Evolutionary conservation across 2,888 invertebrate species (phyloP), one percentile per base, ranked within the genome.

Genomic region (Seira ritae): DNA sequence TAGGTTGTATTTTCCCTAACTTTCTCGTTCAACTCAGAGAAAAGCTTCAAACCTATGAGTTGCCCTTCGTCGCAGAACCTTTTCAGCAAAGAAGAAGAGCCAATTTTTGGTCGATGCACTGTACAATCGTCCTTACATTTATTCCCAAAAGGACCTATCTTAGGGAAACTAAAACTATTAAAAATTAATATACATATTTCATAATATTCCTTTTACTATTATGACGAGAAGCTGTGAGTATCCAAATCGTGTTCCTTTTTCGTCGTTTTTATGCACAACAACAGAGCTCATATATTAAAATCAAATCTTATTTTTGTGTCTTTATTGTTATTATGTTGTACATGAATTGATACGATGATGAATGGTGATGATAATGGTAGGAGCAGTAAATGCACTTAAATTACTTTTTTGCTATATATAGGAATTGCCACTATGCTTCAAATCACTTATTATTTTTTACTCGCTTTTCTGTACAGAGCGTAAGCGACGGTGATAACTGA

Each of bases 321-420:
- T 15, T 55, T 55, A 55, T 55, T 55, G 12, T 55, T 55, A 55
- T 17, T 1, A 24, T 74, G 65, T 50, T 55, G 50, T 67, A 31
- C 50, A 76, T 76, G 69, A 60, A 22, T 60, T 68, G 37, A 60
- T 10, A 50, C 46, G 67, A 67, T 24, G 50, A 68, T 68, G 76
- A 76, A 68, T 68, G 76, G 68, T 78, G 70, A 78, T 78, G 65
- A 76, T 55, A 55, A 60, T 76, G 31, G 68, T 74, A 65, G 67
- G 46, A 50, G 23, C n/a, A 69, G 42, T 69, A 78, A 79, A 80
- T 80, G 79, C 79, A 80, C 79, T 72, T 66, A 24, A 78, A 71
- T 42, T 70, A 65, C 69, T 65, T 62, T 62, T 65, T 62, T 62
- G 68, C 76, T 67, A 68, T 76, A 76, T 68, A 76, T 76, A 76